Percentiles rank a stretch among this genome's conserved stretches.
Conservation (phyloP, 1,140 invertebrate species). For the Paraescarpia echinospica region DNA sequence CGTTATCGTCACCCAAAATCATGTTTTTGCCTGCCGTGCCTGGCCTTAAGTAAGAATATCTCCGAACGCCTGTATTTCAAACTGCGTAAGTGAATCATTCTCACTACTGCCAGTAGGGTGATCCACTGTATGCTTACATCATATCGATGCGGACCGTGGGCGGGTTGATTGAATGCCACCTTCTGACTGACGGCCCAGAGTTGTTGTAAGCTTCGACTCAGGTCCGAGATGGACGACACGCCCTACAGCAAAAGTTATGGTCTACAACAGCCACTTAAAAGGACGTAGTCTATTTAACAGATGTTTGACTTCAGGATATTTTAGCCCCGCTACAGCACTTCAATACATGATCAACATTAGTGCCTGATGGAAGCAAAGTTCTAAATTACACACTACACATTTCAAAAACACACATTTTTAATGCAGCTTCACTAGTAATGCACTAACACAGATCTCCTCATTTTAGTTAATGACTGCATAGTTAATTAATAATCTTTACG, state of each 20-base stretch:
- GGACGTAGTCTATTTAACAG: too few relatives aligned
- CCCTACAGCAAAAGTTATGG: conserved; percentile 37
- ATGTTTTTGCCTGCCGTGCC: too few relatives aligned
- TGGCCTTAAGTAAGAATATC: too few relatives aligned
- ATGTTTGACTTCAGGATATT: too few relatives aligned
- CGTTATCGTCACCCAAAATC: too few relatives aligned
- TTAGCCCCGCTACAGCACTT: too few relatives aligned
- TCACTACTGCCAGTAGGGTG: not conserved
- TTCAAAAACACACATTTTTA: not conserved
- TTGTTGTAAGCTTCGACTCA: conserved; percentile 48
- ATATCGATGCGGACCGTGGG: conserved; percentile 45
- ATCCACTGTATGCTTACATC: conserved; percentile 38
- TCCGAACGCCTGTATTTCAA: too few relatives aligned
- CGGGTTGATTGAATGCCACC: conserved; percentile 41
- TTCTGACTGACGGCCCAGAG: conserved; percentile 51
- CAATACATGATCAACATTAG: too few relatives aligned
- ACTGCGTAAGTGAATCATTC: too few relatives aligned
- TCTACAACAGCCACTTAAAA: not conserved
- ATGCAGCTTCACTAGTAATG: not conserved
- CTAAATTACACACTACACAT: not conserved
- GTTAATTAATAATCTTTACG: not conserved
- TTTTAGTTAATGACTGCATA: not conserved
- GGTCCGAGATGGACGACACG: conserved; percentile 39
- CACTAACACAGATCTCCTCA: not conserved
- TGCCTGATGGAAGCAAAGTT: too few relatives aligned